Conservation (phyloP, 2,797 vertebrate species). For the Synaphobranchus kaupii region DNA sequence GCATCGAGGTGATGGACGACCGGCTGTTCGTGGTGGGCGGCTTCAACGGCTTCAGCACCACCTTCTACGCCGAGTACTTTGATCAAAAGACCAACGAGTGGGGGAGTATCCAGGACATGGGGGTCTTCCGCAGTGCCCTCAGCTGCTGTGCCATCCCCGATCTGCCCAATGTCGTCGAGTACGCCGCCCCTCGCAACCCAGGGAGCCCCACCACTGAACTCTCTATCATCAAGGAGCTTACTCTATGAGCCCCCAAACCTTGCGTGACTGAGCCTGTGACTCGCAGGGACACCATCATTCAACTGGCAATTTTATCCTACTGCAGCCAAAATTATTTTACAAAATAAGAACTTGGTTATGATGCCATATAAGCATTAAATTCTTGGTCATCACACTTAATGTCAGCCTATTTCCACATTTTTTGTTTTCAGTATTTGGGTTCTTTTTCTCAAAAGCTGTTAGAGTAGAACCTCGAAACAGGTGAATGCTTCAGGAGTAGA, state of each 20-base stretch:
- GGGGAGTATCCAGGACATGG: slow-evolving; percentile 29
- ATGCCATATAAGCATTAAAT: no score
- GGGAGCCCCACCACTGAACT: neutral
- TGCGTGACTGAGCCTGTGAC: no score
- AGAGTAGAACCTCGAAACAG: no score
- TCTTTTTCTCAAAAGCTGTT: no score
- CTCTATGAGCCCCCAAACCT: neutral
- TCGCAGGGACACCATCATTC: no score
- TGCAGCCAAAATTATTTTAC: no score
- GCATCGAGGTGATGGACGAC: neutral
- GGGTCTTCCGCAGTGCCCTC: slow-evolving; percentile 23
- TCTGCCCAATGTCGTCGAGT: slow-evolving; percentile 33
- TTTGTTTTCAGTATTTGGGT: no score
- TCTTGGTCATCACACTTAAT: no score
- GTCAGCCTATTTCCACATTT: no score
- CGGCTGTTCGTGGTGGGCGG: slow-evolving; percentile 2
- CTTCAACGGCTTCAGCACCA: slow-evolving; percentile 28
- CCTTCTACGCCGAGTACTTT: slow-evolving; percentile 25
- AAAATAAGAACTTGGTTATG: no score
- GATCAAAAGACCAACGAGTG: slow-evolving; percentile 22
- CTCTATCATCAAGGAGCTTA: neutral
- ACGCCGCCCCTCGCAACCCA: slow-evolving; percentile 2
- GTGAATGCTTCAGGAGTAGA: no score
- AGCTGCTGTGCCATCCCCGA: slow-evolving; percentile 32
- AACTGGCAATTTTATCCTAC: no score